Conservation (phyloP, 1,140 invertebrate species). For the Protaetia brevitarsis region DNA sequence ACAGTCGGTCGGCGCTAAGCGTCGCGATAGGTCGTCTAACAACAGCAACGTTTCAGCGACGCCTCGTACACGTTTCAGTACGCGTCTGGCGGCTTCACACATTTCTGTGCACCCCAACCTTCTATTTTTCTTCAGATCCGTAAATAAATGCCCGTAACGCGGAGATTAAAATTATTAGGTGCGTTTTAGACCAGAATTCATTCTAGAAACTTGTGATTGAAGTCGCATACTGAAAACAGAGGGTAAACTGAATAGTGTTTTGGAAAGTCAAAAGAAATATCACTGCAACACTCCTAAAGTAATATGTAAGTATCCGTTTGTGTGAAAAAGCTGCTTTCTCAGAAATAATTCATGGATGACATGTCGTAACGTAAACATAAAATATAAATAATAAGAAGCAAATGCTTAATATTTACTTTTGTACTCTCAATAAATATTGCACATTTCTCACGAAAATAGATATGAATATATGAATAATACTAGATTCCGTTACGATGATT, state of each 20-base stretch:
- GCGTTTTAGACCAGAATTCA: neutral
- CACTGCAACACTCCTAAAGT: neutral
- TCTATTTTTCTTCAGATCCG: constrained; percentile 4
- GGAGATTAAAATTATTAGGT: constrained; percentile 3
- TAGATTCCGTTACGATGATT: too few relatives aligned
- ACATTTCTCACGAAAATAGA: too few relatives aligned
- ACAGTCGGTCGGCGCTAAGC: constrained; percentile 6
- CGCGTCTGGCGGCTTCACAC: neutral
- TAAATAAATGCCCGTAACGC: constrained; percentile 4
- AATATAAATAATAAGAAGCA: too few relatives aligned
- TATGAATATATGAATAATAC: too few relatives aligned
- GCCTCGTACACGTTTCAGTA: neutral
- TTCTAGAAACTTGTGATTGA: neutral
- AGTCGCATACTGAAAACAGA: neutral
- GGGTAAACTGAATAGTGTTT: neutral
- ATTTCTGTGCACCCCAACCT: neutral
- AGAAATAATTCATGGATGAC: too few relatives aligned
- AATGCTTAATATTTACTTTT: too few relatives aligned
- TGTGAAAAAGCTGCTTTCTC: too few relatives aligned
- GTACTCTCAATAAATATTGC: too few relatives aligned
- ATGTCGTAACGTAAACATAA: too few relatives aligned
- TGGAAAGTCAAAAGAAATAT: neutral
- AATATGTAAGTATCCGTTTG: neutral
- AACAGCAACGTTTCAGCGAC: neutral
- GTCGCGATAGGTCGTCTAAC: neutral